These are phyloP conservation scores for Pelochelys cantorii DNA, from an alignment of 2,797 vertebrate genomes.

Conservation along the genomic window DNA sequence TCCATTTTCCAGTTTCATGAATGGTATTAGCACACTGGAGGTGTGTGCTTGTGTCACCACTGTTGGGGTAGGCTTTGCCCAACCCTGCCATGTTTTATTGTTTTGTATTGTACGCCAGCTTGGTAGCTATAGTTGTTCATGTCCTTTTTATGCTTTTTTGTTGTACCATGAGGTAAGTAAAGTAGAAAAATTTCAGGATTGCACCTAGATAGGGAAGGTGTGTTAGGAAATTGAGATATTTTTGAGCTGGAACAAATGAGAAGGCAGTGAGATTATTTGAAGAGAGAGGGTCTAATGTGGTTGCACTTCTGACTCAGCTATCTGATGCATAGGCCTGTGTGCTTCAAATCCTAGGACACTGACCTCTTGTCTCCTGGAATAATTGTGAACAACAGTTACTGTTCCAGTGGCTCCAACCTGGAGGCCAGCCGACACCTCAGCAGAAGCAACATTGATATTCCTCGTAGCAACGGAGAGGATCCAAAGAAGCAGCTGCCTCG, in stretches of 20 bases:
- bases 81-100: not conserved
- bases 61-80: not conserved
- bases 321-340: not conserved
- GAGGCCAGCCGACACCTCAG: conserved; percentile 95
- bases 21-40: not conserved
- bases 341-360: conserved; percentile 85
- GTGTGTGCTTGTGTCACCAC: not conserved
- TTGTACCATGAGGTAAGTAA: not conserved
- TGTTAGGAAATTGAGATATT: not conserved
- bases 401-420: conserved; percentile 82
- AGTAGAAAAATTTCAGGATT: too few relatives aligned
- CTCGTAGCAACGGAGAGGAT: conserved; percentile 88
- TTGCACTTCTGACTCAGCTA: not conserved
- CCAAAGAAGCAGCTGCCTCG: conserved; percentile 90
- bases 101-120: not conserved
- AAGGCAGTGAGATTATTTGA: not conserved
- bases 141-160: not conserved
- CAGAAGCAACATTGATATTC: conserved; percentile 97
- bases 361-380: conserved; percentile 94
- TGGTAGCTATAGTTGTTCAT: not conserved
- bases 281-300: not conserved
- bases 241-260: not conserved
- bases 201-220: not conserved
- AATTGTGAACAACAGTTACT: conserved; percentile 86
- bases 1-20: not conserved